These are phyloP conservation scores for Pentamera pediparva DNA, from an alignment of 53 echinoderm and acorn worm species.

Conservation along the genomic window DNA sequence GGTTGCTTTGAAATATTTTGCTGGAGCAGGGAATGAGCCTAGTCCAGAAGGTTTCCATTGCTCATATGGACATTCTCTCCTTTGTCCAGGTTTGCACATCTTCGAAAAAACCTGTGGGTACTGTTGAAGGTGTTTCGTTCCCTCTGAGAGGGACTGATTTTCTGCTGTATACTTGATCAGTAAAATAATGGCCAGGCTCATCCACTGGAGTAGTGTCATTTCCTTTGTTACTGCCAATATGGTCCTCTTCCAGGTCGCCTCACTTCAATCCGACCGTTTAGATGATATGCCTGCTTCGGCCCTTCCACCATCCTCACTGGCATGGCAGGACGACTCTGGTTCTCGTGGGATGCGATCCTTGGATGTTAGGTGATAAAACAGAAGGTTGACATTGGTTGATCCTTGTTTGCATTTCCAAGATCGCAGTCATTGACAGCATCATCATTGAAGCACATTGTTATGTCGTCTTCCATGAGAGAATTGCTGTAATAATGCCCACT, in stretches of 20 bases:
- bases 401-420: neutral
- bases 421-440: neutral
- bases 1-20: neutral
- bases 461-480: neutral
- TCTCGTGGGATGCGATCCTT: neutral
- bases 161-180: neutral
- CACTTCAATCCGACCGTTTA: neutral
- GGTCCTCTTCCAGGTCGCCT: too few species aligned
- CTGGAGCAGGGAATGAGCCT: neutral
- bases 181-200: neutral
- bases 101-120: too few species aligned
- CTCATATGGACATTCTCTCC: too few species aligned
- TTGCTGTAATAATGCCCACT: neutral
- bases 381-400: neutral
- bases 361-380: conserved; percentile 1
- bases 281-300: neutral
- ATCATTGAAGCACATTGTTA: neutral
- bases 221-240: too few species aligned
- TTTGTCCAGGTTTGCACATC: too few species aligned
- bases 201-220: neutral
- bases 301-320: neutral
- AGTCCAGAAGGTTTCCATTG: neutral
- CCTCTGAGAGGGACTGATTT: too few species aligned
- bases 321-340: neutral
- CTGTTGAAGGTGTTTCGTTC: too few species aligned